These are phyloP conservation scores for Metalampra italica DNA, from an alignment of 2,888 invertebrate genomes.

Conservation along the genomic window DNA sequence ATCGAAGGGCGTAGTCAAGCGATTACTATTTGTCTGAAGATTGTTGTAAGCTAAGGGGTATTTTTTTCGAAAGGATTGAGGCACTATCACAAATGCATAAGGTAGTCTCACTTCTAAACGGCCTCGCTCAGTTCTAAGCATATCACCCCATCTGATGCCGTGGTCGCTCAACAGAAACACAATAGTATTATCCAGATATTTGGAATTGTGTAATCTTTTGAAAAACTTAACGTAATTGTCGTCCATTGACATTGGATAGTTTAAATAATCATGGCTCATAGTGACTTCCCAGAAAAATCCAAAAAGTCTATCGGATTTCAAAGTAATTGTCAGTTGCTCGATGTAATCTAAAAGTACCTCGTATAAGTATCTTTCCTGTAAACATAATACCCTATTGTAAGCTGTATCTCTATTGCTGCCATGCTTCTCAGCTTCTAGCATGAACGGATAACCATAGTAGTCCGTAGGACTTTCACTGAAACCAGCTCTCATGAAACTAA, in stretches of 20 bases:
- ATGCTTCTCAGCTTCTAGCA: slow-evolving; percentile 74
- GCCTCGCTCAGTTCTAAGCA: slow-evolving; percentile 87
- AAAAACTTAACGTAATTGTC: slow-evolving; percentile 75
- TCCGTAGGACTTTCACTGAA: slow-evolving; percentile 86
- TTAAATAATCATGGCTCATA: slow-evolving; percentile 87
- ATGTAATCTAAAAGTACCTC: slow-evolving; percentile 83
- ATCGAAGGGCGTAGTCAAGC: slow-evolving; percentile 85
- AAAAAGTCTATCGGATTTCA: slow-evolving; percentile 75
- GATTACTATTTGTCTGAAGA: slow-evolving; percentile 78
- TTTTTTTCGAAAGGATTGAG: slow-evolving; percentile 80
- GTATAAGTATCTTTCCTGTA: slow-evolving; percentile 80
- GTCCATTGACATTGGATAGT: slow-evolving; percentile 84
- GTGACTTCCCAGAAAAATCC: slow-evolving; percentile 88
- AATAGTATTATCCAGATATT: slow-evolving; percentile 79
- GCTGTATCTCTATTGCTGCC: slow-evolving; percentile 57
- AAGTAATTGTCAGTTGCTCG: slow-evolving; percentile 64
- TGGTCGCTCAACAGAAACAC: slow-evolving; percentile 90
- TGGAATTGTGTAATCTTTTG: slow-evolving; percentile 50
- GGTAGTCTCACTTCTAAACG: slow-evolving; percentile 90
- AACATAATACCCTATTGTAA: slow-evolving; percentile 79
- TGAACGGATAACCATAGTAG: slow-evolving; percentile 85
- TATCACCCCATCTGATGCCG: slow-evolving; percentile 88
- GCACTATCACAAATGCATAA: slow-evolving; percentile 82
- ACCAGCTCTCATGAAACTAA: neutral
- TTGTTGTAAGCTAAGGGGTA: slow-evolving; percentile 79